These are phyloP conservation scores for Phyllopteryx taeniolatus DNA, from an alignment of 2,113 vertebrate species.

Conservation along the genomic window DNA sequence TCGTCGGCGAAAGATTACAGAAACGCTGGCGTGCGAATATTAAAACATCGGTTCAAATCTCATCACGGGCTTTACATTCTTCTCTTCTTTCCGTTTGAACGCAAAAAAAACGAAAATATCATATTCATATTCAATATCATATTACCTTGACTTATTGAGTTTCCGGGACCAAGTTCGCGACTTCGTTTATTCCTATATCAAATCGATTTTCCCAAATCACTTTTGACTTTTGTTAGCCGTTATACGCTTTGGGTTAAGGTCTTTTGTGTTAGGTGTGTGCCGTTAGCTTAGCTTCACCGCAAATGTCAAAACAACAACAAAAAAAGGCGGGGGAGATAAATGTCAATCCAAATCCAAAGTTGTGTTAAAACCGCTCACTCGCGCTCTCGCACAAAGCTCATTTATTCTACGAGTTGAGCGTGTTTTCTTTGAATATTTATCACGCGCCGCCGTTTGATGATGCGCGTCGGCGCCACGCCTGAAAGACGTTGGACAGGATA, in stretches of 20 bases:
- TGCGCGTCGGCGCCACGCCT: slow-evolving; percentile 2
- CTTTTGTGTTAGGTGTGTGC: neutral
- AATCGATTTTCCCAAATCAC: neutral
- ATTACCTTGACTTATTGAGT: no score
- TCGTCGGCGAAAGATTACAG: slow-evolving; percentile 56
- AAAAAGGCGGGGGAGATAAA: neutral
- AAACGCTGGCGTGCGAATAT: slow-evolving; percentile 26
- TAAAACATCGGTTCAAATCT: slow-evolving; percentile 10
- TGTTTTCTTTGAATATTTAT: slow-evolving; percentile 13
- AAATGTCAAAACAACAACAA: slow-evolving; percentile 1
- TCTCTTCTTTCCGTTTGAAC: neutral
- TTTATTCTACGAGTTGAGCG: slow-evolving; percentile 4
- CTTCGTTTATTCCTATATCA: no score
- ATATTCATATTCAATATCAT: no score
- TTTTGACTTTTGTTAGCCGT: no score
- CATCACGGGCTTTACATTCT: slow-evolving; percentile 1
- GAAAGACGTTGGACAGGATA: slow-evolving; percentile 11
- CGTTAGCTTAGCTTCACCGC: neutral
- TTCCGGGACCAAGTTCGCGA: no score
- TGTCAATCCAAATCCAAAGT: neutral
- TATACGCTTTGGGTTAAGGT: neutral
- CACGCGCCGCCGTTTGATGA: slow-evolving; percentile 7
- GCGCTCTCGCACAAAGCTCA: slow-evolving; percentile 4
- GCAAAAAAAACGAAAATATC: no score
- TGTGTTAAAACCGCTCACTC: neutral